Evolutionary conservation across 2,113 vertebrate species (phyloP).

Genomic region (Nasalis larvatus): DNA sequence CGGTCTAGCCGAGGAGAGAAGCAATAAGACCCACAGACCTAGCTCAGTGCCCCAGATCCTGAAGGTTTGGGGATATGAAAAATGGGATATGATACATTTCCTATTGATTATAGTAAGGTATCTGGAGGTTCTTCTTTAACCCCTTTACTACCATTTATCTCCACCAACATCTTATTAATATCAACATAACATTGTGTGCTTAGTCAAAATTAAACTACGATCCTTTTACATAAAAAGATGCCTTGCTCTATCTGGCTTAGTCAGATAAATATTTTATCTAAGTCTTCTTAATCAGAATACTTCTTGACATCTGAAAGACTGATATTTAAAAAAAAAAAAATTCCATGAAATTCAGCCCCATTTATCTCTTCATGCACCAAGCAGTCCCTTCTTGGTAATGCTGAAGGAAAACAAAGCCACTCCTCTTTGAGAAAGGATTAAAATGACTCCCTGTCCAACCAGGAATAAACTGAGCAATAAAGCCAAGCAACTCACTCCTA

Average conservation of each 20-base stretch:
- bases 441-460: neutral
- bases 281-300: neutral
- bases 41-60: neutral
- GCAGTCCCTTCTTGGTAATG: neutral
- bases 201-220: neutral
- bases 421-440: neutral
- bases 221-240: slow-evolving; percentile 2
- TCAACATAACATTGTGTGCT: neutral
- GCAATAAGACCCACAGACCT: neutral
- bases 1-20: neutral
- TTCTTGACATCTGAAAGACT: slow-evolving; percentile 12
- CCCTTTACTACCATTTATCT: neutral
- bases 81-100: neutral
- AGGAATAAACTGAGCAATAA: neutral
- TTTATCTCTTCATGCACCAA: neutral
- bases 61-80: neutral
- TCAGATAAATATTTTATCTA: neutral
- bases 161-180: neutral
- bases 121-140: neutral
- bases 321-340: neutral
- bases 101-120: neutral
- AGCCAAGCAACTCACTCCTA: neutral
- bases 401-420: neutral
- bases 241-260: neutral
- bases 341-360: neutral